Percentiles rank a stretch among this genome's conserved stretches.
phyloP scores from a whole-genome alignment of 2,888 invertebrate species.

The Pollenia amentaria region DNA sequence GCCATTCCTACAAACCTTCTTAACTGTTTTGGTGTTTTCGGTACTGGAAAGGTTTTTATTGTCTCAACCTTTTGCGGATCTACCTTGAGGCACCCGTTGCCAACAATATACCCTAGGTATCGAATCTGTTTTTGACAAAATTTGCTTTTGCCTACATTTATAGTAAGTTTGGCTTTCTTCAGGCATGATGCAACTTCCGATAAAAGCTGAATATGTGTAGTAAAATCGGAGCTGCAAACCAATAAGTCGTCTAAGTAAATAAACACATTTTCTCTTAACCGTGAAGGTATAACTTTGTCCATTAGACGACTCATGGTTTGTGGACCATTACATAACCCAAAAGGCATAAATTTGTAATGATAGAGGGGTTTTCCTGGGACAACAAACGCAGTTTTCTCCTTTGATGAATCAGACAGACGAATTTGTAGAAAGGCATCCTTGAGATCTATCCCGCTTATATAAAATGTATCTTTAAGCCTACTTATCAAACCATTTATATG shows the following conservation, averaged over 20 bases:
- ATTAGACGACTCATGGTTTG: conserved; percentile 4
- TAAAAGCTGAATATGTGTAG: too few relatives aligned
- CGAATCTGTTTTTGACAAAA: too few relatives aligned
- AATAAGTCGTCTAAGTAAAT: not conserved
- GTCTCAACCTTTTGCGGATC: too few relatives aligned
- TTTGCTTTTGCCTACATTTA: too few relatives aligned
- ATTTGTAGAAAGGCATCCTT: not conserved
- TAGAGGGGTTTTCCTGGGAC: conserved; percentile 74
- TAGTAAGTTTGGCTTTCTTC: too few relatives aligned
- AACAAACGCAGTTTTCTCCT: conserved; percentile 75
- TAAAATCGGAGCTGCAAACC: too few relatives aligned
- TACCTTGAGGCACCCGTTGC: too few relatives aligned
- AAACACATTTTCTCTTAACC: not conserved
- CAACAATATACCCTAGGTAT: too few relatives aligned
- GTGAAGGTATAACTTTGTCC: not conserved
- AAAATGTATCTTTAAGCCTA: not conserved
- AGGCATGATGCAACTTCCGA: too few relatives aligned
- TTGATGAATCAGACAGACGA: conserved; percentile 1
- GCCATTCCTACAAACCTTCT: too few relatives aligned
- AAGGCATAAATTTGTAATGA: conserved; percentile 71
- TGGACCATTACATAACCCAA: conserved; percentile 34
- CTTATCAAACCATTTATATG: not conserved
- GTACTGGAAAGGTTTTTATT: too few relatives aligned
- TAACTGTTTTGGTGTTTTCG: too few relatives aligned
- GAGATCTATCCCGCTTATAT: not conserved